phyloP scores from a whole-genome alignment of 64 coral and sea anemone genomes.

The Montipora sp. region DNA sequence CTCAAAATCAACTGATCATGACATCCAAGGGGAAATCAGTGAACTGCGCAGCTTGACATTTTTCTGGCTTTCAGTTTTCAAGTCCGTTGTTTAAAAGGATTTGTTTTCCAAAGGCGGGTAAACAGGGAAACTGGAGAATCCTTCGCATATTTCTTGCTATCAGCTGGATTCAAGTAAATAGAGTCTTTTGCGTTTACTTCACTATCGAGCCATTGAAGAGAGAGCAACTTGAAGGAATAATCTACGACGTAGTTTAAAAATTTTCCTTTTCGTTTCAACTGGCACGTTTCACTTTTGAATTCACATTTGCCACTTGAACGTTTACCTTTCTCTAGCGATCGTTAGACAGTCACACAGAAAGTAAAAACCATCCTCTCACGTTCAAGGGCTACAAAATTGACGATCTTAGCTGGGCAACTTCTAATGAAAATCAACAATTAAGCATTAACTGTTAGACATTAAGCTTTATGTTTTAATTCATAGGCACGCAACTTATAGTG shows the following conservation, averaged over 20 bases:
- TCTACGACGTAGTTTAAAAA: neutral
- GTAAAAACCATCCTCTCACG: neutral
- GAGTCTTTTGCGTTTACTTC: neutral
- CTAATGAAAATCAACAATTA: conserved; percentile 46
- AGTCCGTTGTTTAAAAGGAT: neutral
- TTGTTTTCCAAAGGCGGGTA: conserved; percentile 42
- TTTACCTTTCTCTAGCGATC: neutral
- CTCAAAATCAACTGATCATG: neutral
- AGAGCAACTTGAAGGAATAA: neutral
- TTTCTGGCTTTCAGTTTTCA: neutral
- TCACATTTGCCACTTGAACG: neutral
- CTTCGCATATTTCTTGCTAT: neutral
- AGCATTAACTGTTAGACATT: neutral
- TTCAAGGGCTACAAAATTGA: neutral
- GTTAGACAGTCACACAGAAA: neutral
- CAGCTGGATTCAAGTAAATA: neutral
- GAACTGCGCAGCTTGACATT: neutral
- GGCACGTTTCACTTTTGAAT: neutral
- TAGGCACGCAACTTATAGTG: conserved; percentile 5
- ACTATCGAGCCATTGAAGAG: neutral
- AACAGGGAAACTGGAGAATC: neutral
- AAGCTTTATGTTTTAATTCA: neutral
- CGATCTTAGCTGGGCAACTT: neutral
- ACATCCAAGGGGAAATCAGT: neutral
- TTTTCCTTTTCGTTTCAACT: neutral